Conservation (phyloP, 2,113 vertebrate genomes). For the Piprites chloris region DNA sequence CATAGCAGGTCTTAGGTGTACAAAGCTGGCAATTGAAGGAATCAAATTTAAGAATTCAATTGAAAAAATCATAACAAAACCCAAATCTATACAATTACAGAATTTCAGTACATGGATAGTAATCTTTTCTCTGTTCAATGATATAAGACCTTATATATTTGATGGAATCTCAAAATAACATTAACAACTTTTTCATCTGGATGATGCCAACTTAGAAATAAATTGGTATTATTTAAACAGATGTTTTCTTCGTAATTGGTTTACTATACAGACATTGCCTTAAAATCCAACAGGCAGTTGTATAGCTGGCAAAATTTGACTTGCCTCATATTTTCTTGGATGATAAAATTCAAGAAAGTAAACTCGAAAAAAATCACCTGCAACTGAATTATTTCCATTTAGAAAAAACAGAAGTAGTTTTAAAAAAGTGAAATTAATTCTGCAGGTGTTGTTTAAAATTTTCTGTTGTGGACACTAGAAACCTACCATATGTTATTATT, state of each 20-base stretch:
- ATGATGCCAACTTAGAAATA: neutral
- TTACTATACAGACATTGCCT: neutral
- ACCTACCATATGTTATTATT: neutral
- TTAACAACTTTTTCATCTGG: neutral
- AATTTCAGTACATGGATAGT: neutral
- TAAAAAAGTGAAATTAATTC: neutral
- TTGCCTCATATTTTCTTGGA: neutral
- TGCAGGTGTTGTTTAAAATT: neutral
- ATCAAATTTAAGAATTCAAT: slow-evolving; percentile 34
- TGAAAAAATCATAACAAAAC: neutral
- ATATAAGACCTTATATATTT: neutral
- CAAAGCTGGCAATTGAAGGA: neutral
- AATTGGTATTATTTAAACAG: neutral
- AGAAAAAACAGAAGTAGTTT: neutral
- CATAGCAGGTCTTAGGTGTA: neutral
- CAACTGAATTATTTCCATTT: neutral
- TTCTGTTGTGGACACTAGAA: neutral
- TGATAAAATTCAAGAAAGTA: neutral
- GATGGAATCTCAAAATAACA: neutral
- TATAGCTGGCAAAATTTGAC: neutral
- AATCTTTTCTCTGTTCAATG: neutral
- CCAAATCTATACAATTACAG: neutral
- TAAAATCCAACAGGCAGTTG: neutral
- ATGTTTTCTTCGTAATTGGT: neutral
- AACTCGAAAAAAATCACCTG: neutral